phyloP scores from a whole-genome alignment of 2,888 invertebrate species.

The Cylloceria caligata region DNA sequence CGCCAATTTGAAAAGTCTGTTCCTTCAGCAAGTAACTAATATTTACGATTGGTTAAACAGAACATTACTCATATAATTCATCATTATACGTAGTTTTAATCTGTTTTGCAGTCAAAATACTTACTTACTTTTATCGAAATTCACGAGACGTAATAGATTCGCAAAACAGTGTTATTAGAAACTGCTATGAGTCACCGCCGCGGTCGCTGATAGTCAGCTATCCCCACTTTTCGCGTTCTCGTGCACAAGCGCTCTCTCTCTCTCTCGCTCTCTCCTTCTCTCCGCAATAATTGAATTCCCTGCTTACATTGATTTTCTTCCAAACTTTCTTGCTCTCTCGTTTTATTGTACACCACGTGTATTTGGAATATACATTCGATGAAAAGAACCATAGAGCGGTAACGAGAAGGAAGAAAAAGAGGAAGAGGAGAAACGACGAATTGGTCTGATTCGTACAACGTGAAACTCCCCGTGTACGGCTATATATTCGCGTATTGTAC shows the following conservation, averaged over 20 bases:
- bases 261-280: not conserved
- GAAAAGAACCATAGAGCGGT: not conserved
- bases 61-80: no score
- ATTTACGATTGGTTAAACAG: no score
- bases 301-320: slow-evolving; percentile 62
- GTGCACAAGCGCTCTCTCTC: slow-evolving; percentile 30
- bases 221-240: no score
- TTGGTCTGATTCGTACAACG: slow-evolving; percentile 47
- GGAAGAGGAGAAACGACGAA: slow-evolving; percentile 42
- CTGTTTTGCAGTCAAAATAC: no score
- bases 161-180: no score
- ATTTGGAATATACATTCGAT: slow-evolving; percentile 7
- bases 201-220: no score
- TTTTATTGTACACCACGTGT: slow-evolving; percentile 6
- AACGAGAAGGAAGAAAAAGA: slow-evolving; percentile 19
- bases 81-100: no score
- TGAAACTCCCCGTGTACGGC: slow-evolving; percentile 13
- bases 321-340: slow-evolving; percentile 22
- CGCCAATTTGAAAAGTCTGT: no score
- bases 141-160: no score
- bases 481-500: slow-evolving; percentile 7
- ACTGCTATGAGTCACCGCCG: no score
- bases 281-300: slow-evolving; percentile 59
- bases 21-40: no score
- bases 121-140: no score